Evolutionary conservation across 2,113 vertebrate genomes (phyloP).

Genomic region (Echinops telfairi): DNA sequence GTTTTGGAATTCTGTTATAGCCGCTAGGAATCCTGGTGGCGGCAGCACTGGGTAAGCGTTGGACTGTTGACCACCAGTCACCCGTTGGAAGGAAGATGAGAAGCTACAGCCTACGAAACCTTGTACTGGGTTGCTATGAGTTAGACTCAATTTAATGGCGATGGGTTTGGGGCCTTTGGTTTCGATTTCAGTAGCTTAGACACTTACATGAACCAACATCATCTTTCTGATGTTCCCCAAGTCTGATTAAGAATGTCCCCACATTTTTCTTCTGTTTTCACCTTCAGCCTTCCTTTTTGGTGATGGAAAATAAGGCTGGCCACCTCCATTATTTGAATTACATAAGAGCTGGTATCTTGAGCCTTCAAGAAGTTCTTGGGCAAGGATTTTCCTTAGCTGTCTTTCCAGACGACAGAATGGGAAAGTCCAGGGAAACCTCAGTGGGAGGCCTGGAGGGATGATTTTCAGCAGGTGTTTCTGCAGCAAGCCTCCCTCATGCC

Average conservation of each 20-base stretch:
- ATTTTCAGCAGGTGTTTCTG: not conserved
- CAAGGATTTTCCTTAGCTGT: not conserved
- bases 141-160: too few relatives aligned
- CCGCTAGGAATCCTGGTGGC: too few relatives aligned
- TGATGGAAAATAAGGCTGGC: not conserved
- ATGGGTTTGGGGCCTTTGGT: too few relatives aligned
- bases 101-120: too few relatives aligned
- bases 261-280: not conserved
- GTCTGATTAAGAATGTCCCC: not conserved
- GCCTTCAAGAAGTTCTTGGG: not conserved
- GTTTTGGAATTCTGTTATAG: not conserved
- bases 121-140: too few relatives aligned
- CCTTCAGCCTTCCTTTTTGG: not conserved
- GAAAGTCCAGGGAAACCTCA: not conserved
- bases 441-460: not conserved
- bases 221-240: not conserved
- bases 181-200: not conserved
- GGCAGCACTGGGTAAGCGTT: too few relatives aligned
- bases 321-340: not conserved
- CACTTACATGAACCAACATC: not conserved
- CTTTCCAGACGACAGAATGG: not conserved
- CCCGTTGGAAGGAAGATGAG: too few relatives aligned
- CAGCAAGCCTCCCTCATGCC: not conserved
- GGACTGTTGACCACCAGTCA: too few relatives aligned
- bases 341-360: not conserved